A percentile compares a stretch with the other conserved stretches of the same genome.
phyloP scores from a whole-genome alignment of 2,888 invertebrate species.

The Macrophya alboannulata region DNA sequence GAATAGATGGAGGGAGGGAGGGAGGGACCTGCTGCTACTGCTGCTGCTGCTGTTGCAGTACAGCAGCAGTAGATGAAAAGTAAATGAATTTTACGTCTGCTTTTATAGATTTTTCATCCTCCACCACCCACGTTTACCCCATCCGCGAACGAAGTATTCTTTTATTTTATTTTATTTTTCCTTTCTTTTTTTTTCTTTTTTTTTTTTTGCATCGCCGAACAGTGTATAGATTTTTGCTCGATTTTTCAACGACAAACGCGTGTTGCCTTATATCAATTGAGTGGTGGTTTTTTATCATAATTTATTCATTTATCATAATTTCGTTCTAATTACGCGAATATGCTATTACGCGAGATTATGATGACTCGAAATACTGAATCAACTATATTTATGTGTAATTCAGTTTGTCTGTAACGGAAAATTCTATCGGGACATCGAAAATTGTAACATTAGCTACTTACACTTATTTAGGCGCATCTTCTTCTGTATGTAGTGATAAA shows the following conservation, averaged over 20 bases:
- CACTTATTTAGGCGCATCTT: too few relatives aligned
- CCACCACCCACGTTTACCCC: neutral
- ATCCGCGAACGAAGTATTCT: neutral
- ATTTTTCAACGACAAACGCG: constrained; percentile 61
- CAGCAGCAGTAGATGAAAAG: neutral
- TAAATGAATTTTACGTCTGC: constrained; percentile 14
- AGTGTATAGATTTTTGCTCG: constrained; percentile 49
- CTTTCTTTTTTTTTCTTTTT: neutral
- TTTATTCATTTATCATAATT: too few relatives aligned
- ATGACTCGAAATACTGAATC: too few relatives aligned
- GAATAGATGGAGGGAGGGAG: constrained; percentile 52
- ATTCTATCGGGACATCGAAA: too few relatives aligned
- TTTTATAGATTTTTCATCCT: constrained; percentile 9
- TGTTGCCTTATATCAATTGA: constrained; percentile 60
- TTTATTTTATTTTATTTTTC: neutral
- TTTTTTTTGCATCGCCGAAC: neutral
- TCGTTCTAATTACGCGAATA: too few relatives aligned
- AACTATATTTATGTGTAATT: too few relatives aligned
- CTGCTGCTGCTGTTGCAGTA: neutral
- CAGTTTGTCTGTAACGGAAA: too few relatives aligned
- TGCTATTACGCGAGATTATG: too few relatives aligned
- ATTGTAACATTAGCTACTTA: too few relatives aligned
- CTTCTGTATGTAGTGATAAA: too few relatives aligned
- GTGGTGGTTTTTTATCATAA: too few relatives aligned
- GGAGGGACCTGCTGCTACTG: constrained; percentile 43